Evolutionary conservation across 2,113 vertebrate species (phyloP), one percentile per base, ranked within the genome.

Genomic region (Falcunculus frontatus): DNA sequence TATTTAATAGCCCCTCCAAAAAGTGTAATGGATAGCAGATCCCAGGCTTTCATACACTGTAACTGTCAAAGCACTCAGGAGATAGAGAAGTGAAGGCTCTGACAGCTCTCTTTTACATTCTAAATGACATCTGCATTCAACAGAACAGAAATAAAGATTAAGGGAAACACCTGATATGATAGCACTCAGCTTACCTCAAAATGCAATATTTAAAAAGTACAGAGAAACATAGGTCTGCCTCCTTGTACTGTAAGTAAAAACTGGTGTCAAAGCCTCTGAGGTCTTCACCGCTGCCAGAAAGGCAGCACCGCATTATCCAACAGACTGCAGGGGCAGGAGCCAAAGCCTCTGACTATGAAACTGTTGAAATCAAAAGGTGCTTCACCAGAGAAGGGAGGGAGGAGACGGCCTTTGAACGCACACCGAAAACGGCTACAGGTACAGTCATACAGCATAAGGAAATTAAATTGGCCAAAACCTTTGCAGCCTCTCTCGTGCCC

Each of bases 91-190:
- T 67, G 64, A 89, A 37, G 57, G 77, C 88, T 80, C 84, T 89
- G 83, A 87, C 63, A 65, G 90, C 67, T 86, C 85, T 84, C 93
- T 92, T 56, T 80, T 76, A 92, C 84, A 95, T 94, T 93, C 88
- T 92, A 91, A 97, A 94, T 97, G 94, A 89, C 83, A 94, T 75
- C 95, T 92, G 69, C 60, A 80, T 89, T 96, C 95, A 97, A 97
- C 91, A 95, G 96, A 95, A 96, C 97, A 96, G 95, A 97, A 97
- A 96, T 97, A 97, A 97, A 93, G 94, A 91, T 84, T 55, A 80
- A 39, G 23, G 86, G 93, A 72, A 88, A 95, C 91, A 63, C 87
- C 64, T 95, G 78, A 60, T 80, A 72, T 47, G 88, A 92, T 74
- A 91, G 86, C 42, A 73, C 81, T 92, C 73, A 22, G 83, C 95